phyloP scores from a whole-genome alignment of 1,140 invertebrate genomes.

The Luehdorfia chinensis region DNA sequence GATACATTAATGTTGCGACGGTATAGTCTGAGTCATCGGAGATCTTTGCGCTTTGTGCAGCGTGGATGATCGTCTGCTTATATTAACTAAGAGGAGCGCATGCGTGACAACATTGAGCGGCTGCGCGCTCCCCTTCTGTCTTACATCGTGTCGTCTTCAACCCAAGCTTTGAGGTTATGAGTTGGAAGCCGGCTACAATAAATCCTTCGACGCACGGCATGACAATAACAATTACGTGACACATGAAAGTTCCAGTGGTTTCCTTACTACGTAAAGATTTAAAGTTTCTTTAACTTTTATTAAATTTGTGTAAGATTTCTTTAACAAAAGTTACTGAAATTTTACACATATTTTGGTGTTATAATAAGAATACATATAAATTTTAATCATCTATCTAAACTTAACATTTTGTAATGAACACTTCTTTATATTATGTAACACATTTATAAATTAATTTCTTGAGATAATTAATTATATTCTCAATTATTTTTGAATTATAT shows the following conservation, averaged over 20 bases:
- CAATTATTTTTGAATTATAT: no score
- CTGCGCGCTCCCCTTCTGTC: conserved; percentile 53
- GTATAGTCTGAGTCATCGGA: conserved; percentile 43
- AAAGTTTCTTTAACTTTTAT: neutral
- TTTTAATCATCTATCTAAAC: no score
- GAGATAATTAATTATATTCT: no score
- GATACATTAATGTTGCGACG: conserved; percentile 43
- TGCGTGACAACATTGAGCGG: conserved; percentile 72
- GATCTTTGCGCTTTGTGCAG: conserved; percentile 54
- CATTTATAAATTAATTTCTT: no score
- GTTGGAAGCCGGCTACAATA: conserved; percentile 49
- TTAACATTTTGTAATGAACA: no score
- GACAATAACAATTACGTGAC: conserved; percentile 41
- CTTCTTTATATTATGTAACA: no score
- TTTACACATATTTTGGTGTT: neutral
- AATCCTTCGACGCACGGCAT: conserved; percentile 22
- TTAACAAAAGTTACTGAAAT: neutral
- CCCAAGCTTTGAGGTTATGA: conserved; percentile 68
- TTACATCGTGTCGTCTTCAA: conserved; percentile 34
- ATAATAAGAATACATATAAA: no score
- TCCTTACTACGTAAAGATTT: neutral
- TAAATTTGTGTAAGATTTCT: neutral
- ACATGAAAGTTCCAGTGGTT: no score
- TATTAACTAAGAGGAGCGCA: conserved; percentile 34
- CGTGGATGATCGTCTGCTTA: conserved; percentile 28